These are phyloP conservation scores for Sycophaga agraensis DNA, from an alignment of 1,140 invertebrate genomes.

Conservation along the genomic window DNA sequence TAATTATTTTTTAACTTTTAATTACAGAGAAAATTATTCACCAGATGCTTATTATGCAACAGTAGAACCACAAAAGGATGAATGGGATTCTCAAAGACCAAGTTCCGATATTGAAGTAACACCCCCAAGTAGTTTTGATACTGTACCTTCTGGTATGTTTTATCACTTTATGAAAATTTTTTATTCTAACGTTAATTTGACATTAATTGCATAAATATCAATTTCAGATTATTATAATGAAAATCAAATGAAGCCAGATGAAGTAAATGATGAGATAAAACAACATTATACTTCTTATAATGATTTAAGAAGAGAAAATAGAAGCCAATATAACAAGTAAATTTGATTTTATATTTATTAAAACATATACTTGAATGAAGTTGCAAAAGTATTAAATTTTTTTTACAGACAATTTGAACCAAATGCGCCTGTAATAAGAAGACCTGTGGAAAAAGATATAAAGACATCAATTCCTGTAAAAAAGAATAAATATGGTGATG, in stretches of 20 bases:
- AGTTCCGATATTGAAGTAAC: constrained; percentile 22
- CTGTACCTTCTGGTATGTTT: constrained; percentile 15
- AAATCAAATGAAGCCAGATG: not conserved
- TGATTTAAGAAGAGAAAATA: constrained; percentile 18
- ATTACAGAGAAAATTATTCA: too few species aligned
- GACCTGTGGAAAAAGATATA: too few species aligned
- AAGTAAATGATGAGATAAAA: not conserved
- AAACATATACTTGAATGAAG: too few species aligned
- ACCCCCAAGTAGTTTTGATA: constrained; percentile 18
- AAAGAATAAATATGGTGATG: too few species aligned
- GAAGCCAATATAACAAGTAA: constrained; percentile 19
- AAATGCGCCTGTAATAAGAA: too few species aligned
- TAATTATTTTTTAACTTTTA: not conserved
- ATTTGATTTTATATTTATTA: not conserved
- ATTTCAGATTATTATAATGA: constrained; percentile 16
- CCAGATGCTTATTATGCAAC: too few species aligned
- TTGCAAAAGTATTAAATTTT: too few species aligned
- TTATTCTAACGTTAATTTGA: not conserved
- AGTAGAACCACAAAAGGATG: too few species aligned
- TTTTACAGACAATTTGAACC: too few species aligned
- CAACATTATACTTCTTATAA: constrained; percentile 18
- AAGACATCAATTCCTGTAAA: too few species aligned
- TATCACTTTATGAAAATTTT: not conserved
- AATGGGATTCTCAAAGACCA: not conserved
- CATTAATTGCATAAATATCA: not conserved